phyloP scores from a whole-genome alignment of 2,888 invertebrate genomes.

The Leptopilina syphax region DNA sequence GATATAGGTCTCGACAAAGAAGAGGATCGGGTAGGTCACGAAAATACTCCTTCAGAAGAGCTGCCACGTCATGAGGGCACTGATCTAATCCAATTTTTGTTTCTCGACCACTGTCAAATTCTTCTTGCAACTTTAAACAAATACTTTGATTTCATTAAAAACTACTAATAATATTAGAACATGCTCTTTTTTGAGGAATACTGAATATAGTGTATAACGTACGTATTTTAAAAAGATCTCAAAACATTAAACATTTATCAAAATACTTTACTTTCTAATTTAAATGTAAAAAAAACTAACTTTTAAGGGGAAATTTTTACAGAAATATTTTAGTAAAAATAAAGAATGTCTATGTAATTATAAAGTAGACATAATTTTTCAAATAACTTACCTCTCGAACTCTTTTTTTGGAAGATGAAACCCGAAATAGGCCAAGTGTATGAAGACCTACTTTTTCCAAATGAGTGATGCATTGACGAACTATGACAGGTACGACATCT shows the following conservation, averaged over 20 bases:
- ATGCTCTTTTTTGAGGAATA: too few relatives aligned
- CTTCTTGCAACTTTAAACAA: slow-evolving; percentile 87
- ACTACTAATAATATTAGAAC: too few relatives aligned
- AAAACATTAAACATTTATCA: too few relatives aligned
- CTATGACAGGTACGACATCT: slow-evolving; percentile 85
- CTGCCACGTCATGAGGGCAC: slow-evolving; percentile 95
- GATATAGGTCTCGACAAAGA: slow-evolving; percentile 92
- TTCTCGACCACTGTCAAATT: slow-evolving; percentile 90
- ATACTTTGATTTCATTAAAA: not conserved
- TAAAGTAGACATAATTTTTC: not conserved
- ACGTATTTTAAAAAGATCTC: too few relatives aligned
- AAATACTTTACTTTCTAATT: too few relatives aligned
- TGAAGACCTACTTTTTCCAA: slow-evolving; percentile 89
- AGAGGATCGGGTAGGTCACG: slow-evolving; percentile 95
- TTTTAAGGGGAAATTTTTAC: too few relatives aligned
- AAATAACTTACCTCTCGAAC: slow-evolving; percentile 86
- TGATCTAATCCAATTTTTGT: slow-evolving; percentile 86
- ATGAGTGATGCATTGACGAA: slow-evolving; percentile 89
- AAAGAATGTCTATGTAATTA: too few relatives aligned
- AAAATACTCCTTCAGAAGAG: slow-evolving; percentile 94
- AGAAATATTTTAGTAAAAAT: too few relatives aligned
- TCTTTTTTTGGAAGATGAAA: slow-evolving; percentile 94
- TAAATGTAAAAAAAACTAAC: too few relatives aligned
- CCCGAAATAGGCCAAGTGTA: slow-evolving; percentile 93
- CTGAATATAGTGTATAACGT: too few relatives aligned